These are phyloP conservation scores for Cephalopachus bancanus DNA, from an alignment of 2,797 vertebrate genomes.

Conservation along the genomic window DNA sequence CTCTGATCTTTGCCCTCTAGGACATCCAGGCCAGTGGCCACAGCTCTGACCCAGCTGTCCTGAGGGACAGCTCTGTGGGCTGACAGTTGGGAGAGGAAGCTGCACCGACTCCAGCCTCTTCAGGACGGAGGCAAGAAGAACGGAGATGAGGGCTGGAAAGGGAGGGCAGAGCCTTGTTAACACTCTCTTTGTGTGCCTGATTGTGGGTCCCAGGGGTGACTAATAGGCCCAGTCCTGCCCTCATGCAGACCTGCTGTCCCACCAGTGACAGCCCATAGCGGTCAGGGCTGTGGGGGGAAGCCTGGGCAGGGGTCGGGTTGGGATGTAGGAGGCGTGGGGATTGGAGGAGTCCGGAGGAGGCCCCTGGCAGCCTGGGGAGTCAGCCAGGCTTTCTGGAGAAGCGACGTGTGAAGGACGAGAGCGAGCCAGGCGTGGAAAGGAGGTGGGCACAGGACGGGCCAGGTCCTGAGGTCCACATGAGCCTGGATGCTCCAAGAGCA, in stretches of 20 bases:
- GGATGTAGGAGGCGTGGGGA: not conserved
- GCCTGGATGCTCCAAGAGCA: not conserved
- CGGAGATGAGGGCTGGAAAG: not conserved
- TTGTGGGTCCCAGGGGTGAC: no score
- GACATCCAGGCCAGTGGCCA: not conserved
- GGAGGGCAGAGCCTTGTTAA: no score
- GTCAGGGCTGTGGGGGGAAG: not conserved
- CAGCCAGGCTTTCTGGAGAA: not conserved
- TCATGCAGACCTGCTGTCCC: not conserved
- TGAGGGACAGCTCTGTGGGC: not conserved
- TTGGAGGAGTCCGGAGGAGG: not conserved
- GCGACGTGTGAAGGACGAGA: not conserved
- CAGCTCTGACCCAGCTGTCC: not conserved
- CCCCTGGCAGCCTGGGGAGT: not conserved
- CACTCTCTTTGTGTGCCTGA: not conserved
- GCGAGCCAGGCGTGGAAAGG: not conserved
- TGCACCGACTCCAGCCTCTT: not conserved
- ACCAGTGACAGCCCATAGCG: not conserved
- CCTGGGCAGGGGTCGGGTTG: not conserved
- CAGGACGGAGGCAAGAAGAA: not conserved
- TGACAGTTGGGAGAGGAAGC: not conserved
- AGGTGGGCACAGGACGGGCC: not conserved
- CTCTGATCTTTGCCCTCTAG: not conserved
- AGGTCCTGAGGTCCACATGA: not conserved
- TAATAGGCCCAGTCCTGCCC: not conserved